A percentile compares a stretch with the other conserved stretches of the same genome.
Evolutionary conservation across 2,797 vertebrate genomes (phyloP).

Genomic region (Epinephelus coioides): DNA sequence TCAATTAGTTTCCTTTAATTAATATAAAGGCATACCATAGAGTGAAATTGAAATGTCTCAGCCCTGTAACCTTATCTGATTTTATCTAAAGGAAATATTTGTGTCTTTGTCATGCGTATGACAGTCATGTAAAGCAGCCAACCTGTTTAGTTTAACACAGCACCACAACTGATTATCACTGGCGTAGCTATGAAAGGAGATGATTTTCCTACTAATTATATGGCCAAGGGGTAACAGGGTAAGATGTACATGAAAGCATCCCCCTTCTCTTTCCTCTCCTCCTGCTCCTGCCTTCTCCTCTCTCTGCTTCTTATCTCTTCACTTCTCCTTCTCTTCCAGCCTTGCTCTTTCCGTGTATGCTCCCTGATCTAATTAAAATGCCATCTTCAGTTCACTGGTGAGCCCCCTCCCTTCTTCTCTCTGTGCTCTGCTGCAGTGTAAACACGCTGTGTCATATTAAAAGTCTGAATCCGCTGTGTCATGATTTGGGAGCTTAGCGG

Average conservation of each 20-base stretch:
- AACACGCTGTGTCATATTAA: conserved; percentile 78
- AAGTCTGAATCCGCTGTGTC: conserved; percentile 75
- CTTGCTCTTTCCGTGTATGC: conserved; percentile 56
- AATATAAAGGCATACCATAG: neutral
- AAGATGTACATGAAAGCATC: conserved; percentile 60
- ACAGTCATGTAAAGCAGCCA: conserved; percentile 19
- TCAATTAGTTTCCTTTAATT: neutral
- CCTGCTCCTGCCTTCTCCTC: conserved; percentile 35
- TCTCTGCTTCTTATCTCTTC: conserved; percentile 59
- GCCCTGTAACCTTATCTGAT: neutral
- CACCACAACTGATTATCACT: conserved; percentile 53
- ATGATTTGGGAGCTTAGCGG: conserved; percentile 71
- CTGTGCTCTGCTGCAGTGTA: conserved; percentile 74
- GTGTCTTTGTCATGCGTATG: conserved; percentile 11
- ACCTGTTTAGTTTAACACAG: conserved; percentile 38
- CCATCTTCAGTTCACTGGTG: conserved; percentile 77
- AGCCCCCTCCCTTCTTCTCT: conserved; percentile 50
- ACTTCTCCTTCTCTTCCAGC: conserved; percentile 51
- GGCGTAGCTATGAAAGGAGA: conserved; percentile 44
- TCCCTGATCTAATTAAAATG: conserved; percentile 82
- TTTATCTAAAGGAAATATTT: conserved; percentile 4
- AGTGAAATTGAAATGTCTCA: neutral
- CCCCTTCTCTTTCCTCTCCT: conserved; percentile 31
- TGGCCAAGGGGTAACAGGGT: conserved; percentile 53
- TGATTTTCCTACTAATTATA: conserved; percentile 58